Base-by-base conservation (phyloP, 2,888 invertebrate genomes). In the Flexamia atlantica region DNA sequence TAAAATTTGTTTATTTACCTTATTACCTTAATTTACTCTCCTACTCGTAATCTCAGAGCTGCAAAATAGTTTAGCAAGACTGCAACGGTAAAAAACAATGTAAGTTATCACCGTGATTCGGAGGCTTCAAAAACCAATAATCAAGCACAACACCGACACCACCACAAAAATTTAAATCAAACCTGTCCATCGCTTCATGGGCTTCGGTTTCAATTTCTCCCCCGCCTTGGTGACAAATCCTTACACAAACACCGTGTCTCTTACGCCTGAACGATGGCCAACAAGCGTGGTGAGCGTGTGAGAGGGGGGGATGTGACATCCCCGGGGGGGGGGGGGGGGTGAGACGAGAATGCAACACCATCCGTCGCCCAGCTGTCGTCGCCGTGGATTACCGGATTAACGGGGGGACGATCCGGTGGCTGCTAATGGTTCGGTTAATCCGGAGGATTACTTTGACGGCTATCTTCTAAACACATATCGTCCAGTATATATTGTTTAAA, bases 351-450 rank as follows among this genome's bases (percentile, higher is more conserved):
- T 30, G 64, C 20, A 17, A 25, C 64, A 28, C 64, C 57, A 64
- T 64, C 64, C 25, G 64, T 64, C 64, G 64, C 17, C 64, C 64
- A 64, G 64, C 64, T 64, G 64, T 64, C 64, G 28, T 64, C 64
- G 14, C 64, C 64, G 17, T 23, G 64, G 64, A 64, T 64, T 64
- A 64, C 25, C 64, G 64, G 64, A 64, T 64, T 30, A 64, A 2
- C 28, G 64, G 28, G 28, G 64, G 64, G 64, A 17, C 17, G 14
- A 53, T 20, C 53, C 53, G 64, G 64, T 9, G 64, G 64, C 30
- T 64, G 64, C 64, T 64, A 64, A 64, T 64, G 64, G 64, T 4
- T 4, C 1, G 12, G 64, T 14, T 64, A 64, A 64, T 64, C 64
- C 64, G 64, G 14, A 1, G 64, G 64, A 64, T 64, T 64, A 64